phyloP scores from a whole-genome alignment of 2,797 vertebrate species.

The Heterohyrax brucei region DNA sequence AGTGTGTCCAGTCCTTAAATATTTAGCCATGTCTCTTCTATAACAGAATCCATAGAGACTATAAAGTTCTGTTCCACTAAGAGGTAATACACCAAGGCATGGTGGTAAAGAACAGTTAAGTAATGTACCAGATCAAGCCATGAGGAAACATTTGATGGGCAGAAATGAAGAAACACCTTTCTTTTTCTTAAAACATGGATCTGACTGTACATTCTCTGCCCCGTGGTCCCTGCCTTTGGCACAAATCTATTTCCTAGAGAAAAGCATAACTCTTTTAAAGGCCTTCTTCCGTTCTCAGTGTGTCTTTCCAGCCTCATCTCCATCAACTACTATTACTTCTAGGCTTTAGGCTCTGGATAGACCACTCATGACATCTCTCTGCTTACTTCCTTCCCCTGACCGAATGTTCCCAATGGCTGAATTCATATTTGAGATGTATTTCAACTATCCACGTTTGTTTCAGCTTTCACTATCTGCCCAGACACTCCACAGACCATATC shows the following conservation, averaged over 20 bases:
- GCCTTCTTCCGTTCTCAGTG: rapidly evolving
- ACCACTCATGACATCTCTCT: background rate
- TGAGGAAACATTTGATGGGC: background rate
- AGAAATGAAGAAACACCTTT: background rate
- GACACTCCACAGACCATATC: background rate
- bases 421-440: rapidly evolving
- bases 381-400: background rate
- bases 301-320: rapidly evolving
- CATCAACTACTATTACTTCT: background rate
- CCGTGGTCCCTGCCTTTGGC: rapidly evolving
- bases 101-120: background rate
- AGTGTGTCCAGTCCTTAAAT: background rate
- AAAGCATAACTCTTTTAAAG: rapidly evolving
- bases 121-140: background rate
- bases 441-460: background rate
- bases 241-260: background rate
- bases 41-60: background rate
- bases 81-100: rapidly evolving
- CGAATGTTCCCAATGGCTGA: rapidly evolving
- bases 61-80: background rate
- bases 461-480: background rate
- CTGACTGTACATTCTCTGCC: rapidly evolving
- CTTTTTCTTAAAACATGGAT: background rate
- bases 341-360: background rate
- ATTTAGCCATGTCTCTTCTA: background rate